Evolutionary conservation across 2,797 vertebrate genomes (phyloP), one percentile per base, ranked within the genome.

Genomic region (Rachycentron canadum): DNA sequence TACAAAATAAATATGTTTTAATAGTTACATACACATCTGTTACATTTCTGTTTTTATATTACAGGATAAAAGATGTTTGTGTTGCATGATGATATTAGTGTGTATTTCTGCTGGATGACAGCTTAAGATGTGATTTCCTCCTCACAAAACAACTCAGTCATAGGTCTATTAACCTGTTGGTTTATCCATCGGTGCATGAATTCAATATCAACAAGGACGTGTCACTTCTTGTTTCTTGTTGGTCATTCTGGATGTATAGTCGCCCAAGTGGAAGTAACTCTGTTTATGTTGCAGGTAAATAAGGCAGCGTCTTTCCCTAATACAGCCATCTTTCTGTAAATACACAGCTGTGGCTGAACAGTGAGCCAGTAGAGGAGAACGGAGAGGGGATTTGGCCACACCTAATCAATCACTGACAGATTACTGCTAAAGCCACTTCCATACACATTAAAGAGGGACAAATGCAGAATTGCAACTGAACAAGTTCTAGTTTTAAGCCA

Each of bases 401-500:
- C 95, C 97, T 96, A 98, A 99, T 99, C 98, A 99, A 98, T 99
- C 98, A 99, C 96, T 99, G 98, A 98, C 98, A 99, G 98, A 98
- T 99, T 99, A 99, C 96, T 94, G 97, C 97, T 97, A 98, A 98
- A 98, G 96, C 97, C 96, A 98, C 97, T 99, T 99, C 97, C 96
- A 97, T 96, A 97, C 95, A 96, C 97, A 98, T 98, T 99, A 98
- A 97, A 97, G 96, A 95, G 96, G 96, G 96, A 99, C 97, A 98
- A 99, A 99, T 99, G 97, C 97, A 99, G 97, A 99, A 99, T 98
- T 98, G 97, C 97, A 97, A 96, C 97, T 96, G 98, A 99, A 99
- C 97, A 98, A 98, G 97, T 98, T 97, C 97, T 97, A 98, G 97
- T 98, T 99, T 98, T 96, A 97, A 98, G 97, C 97, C 97, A 98